A percentile compares a stretch with the other conserved stretches of the same genome.
Evolutionary conservation across 2,888 invertebrate species (phyloP).

Genomic region (Falcaria lacertinaria): DNA sequence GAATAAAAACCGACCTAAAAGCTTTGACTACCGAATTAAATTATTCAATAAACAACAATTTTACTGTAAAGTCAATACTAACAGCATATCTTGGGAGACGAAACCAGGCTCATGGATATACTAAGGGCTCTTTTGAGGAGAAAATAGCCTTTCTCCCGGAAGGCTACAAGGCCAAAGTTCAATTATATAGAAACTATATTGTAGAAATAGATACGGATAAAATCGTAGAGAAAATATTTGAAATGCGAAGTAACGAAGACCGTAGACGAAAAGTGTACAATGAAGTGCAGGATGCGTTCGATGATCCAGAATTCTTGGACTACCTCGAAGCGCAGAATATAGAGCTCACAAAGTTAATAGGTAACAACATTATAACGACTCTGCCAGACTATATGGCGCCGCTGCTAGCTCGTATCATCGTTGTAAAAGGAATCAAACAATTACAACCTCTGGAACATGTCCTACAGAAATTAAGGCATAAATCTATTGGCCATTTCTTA

Average conservation of each 20-base stretch:
- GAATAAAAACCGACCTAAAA: neutral
- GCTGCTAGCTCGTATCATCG: neutral
- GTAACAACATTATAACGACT: neutral
- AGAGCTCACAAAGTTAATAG: neutral
- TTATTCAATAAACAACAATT: neutral
- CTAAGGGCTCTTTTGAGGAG: neutral
- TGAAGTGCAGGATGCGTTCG: neutral
- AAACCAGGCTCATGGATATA: neutral
- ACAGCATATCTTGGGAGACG: neutral
- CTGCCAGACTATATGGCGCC: neutral
- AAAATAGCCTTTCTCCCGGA: neutral
- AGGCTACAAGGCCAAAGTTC: neutral
- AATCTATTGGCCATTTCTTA: neutral
- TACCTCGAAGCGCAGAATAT: neutral
- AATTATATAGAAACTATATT: neutral
- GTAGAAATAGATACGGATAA: neutral
- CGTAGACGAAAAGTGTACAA: neutral
- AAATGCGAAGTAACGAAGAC: neutral
- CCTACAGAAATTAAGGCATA: neutral
- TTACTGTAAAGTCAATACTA: neutral
- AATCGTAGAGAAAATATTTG: neutral
- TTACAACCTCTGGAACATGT: neutral
- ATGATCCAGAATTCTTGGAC: neutral
- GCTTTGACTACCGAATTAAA: neutral
- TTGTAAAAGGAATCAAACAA: neutral